Conservation (phyloP, 2,797 vertebrate species). For the Falco biarmicus region DNA sequence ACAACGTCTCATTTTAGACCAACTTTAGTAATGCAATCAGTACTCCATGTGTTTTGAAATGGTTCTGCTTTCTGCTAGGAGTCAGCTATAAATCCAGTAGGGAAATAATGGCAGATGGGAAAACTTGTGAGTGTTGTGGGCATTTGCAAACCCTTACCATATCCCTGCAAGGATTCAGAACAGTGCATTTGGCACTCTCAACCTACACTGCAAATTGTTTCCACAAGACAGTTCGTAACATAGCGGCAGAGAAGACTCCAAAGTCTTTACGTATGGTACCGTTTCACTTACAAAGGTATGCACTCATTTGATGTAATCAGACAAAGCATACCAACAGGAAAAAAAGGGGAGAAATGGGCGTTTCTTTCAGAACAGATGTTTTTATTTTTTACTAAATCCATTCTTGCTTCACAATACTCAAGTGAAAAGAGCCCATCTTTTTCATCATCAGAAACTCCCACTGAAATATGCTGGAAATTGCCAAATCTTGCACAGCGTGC, state of each 20-base stretch:
- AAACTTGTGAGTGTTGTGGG: not conserved
- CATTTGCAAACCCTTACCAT: not conserved
- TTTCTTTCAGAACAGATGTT: not conserved
- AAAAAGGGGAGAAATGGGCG: not conserved
- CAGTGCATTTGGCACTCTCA: not conserved
- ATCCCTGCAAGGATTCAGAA: not conserved
- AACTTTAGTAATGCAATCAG: not conserved
- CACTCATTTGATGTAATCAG: not conserved
- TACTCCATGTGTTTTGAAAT: not conserved
- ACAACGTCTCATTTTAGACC: not conserved
- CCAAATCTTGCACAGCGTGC: not conserved
- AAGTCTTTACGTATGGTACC: not conserved
- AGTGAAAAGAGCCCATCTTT: not conserved
- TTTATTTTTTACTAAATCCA: not conserved
- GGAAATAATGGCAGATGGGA: not conserved
- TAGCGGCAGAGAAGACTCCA: not conserved
- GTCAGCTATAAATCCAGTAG: not conserved
- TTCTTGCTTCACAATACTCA: not conserved
- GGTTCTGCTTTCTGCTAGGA: not conserved
- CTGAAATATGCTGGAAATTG: not conserved
- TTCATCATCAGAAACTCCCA: not conserved
- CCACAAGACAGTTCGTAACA: not conserved
- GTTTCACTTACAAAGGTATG: not conserved
- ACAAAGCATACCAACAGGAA: not conserved
- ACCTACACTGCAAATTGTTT: not conserved